Percentiles rank a stretch among this genome's conserved stretches.
These are phyloP conservation scores for Crotophaga sulcirostris DNA, from an alignment of 2,113 vertebrate species.

Conservation along the genomic window DNA sequence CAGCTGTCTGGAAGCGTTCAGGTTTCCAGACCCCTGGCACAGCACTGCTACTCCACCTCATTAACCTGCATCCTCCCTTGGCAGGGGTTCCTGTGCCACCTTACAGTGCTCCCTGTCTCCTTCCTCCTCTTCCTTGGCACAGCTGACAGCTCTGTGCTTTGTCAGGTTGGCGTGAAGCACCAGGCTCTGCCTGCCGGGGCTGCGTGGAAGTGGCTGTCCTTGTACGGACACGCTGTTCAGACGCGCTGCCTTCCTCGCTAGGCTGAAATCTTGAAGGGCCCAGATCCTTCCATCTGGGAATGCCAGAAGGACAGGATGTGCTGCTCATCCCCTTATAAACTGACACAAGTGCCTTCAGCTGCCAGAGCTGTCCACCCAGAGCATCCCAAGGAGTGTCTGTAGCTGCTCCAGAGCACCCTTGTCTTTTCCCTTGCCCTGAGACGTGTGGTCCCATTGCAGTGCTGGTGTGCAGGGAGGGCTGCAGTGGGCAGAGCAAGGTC, in stretches of 20 bases:
- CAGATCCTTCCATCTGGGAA: conserved; percentile 9
- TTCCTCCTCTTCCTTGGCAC: not conserved
- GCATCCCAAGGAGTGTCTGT: not conserved
- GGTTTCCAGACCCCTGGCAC: conserved; percentile 50
- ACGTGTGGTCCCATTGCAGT: rapidly evolving
- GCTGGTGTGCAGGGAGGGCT: not conserved
- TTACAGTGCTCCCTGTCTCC: not conserved
- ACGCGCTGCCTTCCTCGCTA: not conserved
- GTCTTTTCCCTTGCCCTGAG: not conserved
- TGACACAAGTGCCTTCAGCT: not conserved
- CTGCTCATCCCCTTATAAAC: not conserved
- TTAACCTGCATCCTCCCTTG: conserved; percentile 25
- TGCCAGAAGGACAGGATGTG: not conserved
- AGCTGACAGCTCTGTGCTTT: not conserved
- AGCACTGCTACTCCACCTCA: not conserved
- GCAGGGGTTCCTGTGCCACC: not conserved
- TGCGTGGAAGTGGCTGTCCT: not conserved
- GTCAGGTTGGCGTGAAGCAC: not conserved
- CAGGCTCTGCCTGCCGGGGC: not conserved
- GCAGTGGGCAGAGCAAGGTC: not conserved
- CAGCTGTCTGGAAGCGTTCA: not conserved
- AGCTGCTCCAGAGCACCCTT: rapidly evolving
- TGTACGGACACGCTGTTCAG: not conserved
- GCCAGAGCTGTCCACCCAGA: not conserved
- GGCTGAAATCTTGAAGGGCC: not conserved